Conservation (phyloP, 2,797 vertebrate species). For the Acrossocheilus fasciatus region DNA sequence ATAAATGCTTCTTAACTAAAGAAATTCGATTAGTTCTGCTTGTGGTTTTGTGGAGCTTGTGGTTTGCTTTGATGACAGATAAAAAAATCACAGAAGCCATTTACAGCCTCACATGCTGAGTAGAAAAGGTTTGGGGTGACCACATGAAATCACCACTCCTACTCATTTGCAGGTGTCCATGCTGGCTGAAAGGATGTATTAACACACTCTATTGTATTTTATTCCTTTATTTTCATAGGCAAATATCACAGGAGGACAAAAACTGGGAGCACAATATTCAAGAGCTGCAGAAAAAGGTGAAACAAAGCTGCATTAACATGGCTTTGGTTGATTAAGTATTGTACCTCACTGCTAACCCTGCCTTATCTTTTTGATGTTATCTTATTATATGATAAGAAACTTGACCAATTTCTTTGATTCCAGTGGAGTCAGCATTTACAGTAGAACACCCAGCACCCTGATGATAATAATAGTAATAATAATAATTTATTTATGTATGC, state of each 20-base stretch:
- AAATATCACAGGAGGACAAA: constrained; percentile 98
- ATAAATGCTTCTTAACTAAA: constrained; percentile 24
- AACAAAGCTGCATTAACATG: not conserved
- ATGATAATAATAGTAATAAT: not conserved
- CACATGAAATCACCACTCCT: constrained; percentile 19
- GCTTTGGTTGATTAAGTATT: not conserved
- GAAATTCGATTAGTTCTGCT: constrained; percentile 16
- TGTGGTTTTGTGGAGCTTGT: not conserved
- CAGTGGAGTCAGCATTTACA: not conserved
- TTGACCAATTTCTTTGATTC: not conserved
- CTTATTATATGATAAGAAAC: not conserved
- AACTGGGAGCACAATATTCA: constrained; percentile 99
- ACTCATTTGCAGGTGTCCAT: constrained; percentile 1
- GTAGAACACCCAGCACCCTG: not conserved
- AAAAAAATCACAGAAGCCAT: constrained; percentile 28
- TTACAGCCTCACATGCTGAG: constrained; percentile 14
- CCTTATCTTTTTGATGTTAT: constrained; percentile 30
- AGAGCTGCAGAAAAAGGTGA: constrained; percentile 94
- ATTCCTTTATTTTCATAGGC: constrained; percentile 75
- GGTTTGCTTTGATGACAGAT: constrained; percentile 34
- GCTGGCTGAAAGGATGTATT: constrained; percentile 15
- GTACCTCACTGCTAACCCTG: not conserved
- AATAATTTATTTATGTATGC: not conserved
- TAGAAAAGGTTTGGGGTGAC: constrained; percentile 9
- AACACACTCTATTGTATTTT: not conserved